A percentile compares a stretch with the other conserved stretches of the same genome.
Evolutionary conservation across 2,113 vertebrate genomes (phyloP).

Genomic region (Odobenus rosmarus): DNA sequence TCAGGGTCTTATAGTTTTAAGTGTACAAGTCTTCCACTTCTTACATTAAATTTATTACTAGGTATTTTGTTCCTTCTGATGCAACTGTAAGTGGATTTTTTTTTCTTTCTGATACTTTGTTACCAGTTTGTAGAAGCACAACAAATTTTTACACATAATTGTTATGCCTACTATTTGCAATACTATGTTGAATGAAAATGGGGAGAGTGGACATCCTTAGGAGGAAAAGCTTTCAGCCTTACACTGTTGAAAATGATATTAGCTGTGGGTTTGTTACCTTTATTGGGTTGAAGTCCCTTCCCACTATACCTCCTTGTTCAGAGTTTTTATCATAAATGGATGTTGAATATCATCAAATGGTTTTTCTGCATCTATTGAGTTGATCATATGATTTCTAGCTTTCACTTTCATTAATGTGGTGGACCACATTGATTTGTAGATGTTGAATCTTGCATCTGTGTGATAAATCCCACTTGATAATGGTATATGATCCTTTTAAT

Average conservation of each 20-base stretch:
- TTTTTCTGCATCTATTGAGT: background rate
- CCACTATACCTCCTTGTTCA: background rate
- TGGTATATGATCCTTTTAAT: background rate
- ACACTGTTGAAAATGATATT: background rate
- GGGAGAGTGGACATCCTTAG: background rate
- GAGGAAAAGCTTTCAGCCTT: background rate
- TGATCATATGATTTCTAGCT: background rate
- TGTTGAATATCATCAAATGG: background rate
- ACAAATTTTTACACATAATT: background rate
- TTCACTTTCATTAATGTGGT: background rate
- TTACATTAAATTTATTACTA: background rate
- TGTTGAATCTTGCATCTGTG: background rate
- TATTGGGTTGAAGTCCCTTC: background rate
- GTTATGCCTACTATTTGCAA: background rate
- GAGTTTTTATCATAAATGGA: background rate
- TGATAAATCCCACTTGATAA: background rate
- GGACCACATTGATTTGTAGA: background rate
- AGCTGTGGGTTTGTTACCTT: background rate
- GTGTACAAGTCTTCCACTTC: background rate
- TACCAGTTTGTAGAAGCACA: background rate
- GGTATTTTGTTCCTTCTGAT: background rate
- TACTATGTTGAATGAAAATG: background rate
- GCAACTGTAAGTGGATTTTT: background rate
- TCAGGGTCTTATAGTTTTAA: background rate
- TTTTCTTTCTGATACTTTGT: background rate